Percentiles rank a stretch among this genome's conserved stretches.
Evolutionary conservation across 2,888 invertebrate species (phyloP).

Genomic region (Apeira syringaria): DNA sequence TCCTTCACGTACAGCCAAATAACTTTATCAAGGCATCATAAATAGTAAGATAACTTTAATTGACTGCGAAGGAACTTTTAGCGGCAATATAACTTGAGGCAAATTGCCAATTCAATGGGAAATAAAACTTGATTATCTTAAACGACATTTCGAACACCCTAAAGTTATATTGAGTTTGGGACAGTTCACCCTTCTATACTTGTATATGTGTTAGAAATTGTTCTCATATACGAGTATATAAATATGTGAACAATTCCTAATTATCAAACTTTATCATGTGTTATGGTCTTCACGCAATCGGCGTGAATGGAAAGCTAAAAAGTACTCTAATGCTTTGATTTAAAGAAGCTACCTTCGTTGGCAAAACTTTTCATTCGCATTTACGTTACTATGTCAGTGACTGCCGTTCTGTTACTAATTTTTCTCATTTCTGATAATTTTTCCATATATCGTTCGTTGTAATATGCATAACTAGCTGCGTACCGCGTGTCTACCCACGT

Average conservation of each 20-base stretch:
- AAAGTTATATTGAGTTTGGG: conserved; percentile 33
- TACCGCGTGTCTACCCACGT: no score
- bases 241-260: conserved; percentile 4
- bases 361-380: no score
- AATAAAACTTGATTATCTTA: conserved; percentile 36
- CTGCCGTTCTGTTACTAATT: no score
- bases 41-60: conserved; percentile 28
- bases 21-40: conserved; percentile 20
- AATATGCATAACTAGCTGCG: no score
- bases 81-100: conserved; percentile 23
- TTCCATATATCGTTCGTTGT: no score
- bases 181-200: conserved; percentile 9
- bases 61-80: conserved; percentile 27
- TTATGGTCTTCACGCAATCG: background rate
- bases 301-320: no score
- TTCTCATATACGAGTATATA: no score
- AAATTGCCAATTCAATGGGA: conserved; percentile 32
- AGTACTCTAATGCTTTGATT: no score
- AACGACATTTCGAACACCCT: conserved; percentile 31
- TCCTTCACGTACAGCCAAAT: background rate
- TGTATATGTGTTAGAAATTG: conserved; percentile 5
- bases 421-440: no score
- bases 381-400: no score
- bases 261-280: conserved; percentile 16
- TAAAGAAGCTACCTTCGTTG: no score